phyloP scores from a whole-genome alignment of 2,888 invertebrate species.

The Drosophila birchii region DNA sequence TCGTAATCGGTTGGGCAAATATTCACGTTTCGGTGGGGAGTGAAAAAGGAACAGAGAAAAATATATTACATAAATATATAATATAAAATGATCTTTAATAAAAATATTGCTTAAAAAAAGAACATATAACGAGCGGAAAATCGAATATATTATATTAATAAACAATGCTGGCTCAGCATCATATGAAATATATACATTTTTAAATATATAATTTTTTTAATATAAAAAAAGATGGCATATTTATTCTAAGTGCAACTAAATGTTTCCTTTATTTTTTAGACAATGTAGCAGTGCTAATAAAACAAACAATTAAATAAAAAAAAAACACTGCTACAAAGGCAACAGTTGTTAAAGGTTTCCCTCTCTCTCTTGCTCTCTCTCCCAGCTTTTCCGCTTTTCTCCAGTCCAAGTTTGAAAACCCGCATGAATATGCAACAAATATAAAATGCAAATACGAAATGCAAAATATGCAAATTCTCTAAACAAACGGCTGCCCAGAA shows the following conservation, averaged over 20 bases:
- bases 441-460: slow-evolving; percentile 45
- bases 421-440: slow-evolving; percentile 51
- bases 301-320: slow-evolving; percentile 44
- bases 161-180: no score
- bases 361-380: slow-evolving; percentile 5
- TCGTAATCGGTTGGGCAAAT: slow-evolving; percentile 24
- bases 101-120: no score
- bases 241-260: background rate
- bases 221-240: no score
- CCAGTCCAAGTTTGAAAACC: slow-evolving; percentile 43
- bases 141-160: no score
- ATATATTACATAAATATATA: no score
- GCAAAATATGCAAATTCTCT: slow-evolving; percentile 44
- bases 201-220: no score
- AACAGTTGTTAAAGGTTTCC: slow-evolving; percentile 18
- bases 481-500: slow-evolving; percentile 29
- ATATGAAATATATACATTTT: no score
- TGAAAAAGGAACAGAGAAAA: slow-evolving; percentile 4
- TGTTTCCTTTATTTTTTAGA: background rate
- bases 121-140: no score
- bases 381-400: slow-evolving; percentile 25
- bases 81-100: no score
- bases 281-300: slow-evolving; percentile 41
- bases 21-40: slow-evolving; percentile 19
- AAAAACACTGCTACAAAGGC: slow-evolving; percentile 32